These are phyloP conservation scores for Microctonus brassicae DNA, from an alignment of 2,888 invertebrate genomes.

Conservation along the genomic window DNA sequence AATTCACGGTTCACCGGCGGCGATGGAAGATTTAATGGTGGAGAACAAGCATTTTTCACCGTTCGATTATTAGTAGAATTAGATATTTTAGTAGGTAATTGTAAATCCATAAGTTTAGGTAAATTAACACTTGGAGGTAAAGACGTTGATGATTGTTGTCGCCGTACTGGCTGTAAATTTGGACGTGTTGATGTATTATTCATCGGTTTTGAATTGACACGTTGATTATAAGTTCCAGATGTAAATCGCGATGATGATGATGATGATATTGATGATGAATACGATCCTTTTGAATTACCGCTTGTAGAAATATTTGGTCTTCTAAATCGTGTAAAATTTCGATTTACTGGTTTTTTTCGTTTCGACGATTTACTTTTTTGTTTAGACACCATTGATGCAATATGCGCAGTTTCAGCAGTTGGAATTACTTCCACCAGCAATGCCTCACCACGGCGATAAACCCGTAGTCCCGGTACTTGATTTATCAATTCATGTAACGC, in stretches of 20 bases:
- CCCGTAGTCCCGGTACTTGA: conserved; percentile 74
- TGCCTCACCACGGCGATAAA: conserved; percentile 71
- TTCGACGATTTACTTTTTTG: conserved; percentile 57
- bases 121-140: neutral
- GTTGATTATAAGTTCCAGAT: neutral
- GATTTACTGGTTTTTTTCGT: neutral
- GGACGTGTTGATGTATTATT: neutral
- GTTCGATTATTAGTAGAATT: neutral
- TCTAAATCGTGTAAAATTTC: neutral
- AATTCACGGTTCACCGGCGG: neutral
- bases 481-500: conserved; percentile 75
- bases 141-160: neutral
- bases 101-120: neutral
- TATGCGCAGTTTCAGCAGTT: conserved; percentile 75
- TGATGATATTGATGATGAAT: neutral
- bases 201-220: neutral
- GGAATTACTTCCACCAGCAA: conserved; percentile 74
- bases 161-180: neutral
- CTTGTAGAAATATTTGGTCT: neutral
- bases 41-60: neutral
- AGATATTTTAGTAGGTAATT: neutral
- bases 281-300: neutral
- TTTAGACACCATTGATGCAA: conserved; percentile 68
- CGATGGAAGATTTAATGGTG: neutral
- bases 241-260: neutral